Evolutionary conservation across 2,797 vertebrate genomes (phyloP).

Genomic region (Channallabes apus): DNA sequence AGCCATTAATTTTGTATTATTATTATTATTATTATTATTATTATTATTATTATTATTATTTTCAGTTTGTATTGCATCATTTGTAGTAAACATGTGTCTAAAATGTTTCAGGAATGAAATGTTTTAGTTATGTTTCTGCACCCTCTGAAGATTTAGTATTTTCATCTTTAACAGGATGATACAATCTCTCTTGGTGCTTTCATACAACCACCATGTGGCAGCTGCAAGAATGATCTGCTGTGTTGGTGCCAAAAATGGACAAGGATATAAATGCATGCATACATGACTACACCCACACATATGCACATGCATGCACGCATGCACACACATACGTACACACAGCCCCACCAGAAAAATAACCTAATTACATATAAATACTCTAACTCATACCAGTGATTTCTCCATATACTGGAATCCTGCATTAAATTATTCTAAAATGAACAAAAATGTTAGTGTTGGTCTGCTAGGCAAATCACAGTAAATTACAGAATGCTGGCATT

Average conservation of each 20-base stretch:
- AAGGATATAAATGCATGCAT: constrained; percentile 11
- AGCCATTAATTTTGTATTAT: background rate
- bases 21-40: too few species aligned
- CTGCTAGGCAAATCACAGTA: constrained; percentile 22
- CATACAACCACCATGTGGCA: background rate
- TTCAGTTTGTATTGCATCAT: background rate
- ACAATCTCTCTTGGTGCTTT: constrained; percentile 11
- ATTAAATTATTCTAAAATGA: constrained; percentile 29
- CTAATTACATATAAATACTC: background rate
- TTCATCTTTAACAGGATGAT: constrained; percentile 8
- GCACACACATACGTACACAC: background rate
- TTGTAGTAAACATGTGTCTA: background rate
- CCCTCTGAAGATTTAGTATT: constrained; percentile 5
- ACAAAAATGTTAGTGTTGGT: constrained; percentile 38
- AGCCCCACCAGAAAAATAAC: background rate
- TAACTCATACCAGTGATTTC: background rate
- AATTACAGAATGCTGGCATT: background rate
- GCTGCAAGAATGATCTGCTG: constrained; percentile 16
- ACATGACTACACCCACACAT: background rate
- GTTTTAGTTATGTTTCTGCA: background rate
- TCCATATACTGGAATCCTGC: constrained; percentile 26
- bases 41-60: background rate
- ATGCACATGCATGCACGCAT: too few species aligned
- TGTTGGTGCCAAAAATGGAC: constrained; percentile 18
- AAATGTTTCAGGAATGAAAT: background rate